Evolutionary conservation across 2,113 vertebrate species (phyloP), one percentile per base, ranked within the genome.

Genomic region (Chitala chitala): DNA sequence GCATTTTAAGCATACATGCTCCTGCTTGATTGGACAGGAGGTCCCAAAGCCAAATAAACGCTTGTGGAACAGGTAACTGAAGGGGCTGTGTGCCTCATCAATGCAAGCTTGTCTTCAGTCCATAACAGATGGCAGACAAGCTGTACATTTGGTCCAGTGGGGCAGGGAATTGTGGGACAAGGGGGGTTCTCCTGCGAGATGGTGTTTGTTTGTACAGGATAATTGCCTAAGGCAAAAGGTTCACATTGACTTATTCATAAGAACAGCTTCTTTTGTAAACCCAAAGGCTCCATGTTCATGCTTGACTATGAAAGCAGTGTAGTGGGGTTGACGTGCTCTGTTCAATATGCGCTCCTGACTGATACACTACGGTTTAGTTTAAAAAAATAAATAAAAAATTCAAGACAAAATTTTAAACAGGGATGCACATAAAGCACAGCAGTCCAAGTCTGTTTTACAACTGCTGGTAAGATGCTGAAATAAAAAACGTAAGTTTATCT

Each of bases 141-240:
- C 20, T 20, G 42, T 13, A 38, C 26, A 36, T 26, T 63, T 29
- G 36, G 51, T 9, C 38, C 42, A 48, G 29, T n/a, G 17, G 59
- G 69, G 63, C 40, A 58, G 66, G 17, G 58, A n/a, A 17, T 33
- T 53, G 12, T 42, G 24, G 59, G 46, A 50, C n/a, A 22, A 4
- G 71, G 31, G 5, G 58, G 31, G 40, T 17, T 58, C 76, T 63
- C 66, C 48, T 9, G 17, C 4, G 73, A 54, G 24, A 50, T 40
- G 46, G 59, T 56, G 55, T 75, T 75, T 78, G 75, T 79, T 75
- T 69, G 66, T 77, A 24, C 69, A 66, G 73, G 66, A 71, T 73
- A 77, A 77, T 58, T 73, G 73, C 75, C 73, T 46, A 72, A 75
- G 40, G 65, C 10, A 44, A 71, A 61, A 26, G 51, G 65, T 76